Evolutionary conservation across 1,140 invertebrate species (phyloP), one percentile per base, ranked within the genome.

Genomic region (Cydia pomonella): DNA sequence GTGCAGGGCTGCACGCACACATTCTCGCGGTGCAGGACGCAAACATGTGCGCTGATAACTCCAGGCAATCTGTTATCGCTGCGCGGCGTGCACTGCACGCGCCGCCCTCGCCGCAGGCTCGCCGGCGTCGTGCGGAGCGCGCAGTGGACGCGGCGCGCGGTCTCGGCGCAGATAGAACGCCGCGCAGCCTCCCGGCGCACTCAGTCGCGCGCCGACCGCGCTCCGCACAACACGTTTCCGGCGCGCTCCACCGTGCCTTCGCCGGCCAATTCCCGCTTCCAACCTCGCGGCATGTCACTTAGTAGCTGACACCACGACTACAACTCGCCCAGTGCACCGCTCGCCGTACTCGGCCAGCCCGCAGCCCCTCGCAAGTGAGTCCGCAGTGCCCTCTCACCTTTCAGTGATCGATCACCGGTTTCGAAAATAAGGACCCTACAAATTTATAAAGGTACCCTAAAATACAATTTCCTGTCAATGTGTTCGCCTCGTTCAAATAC

Each of bases 171-270:
- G 53, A n/a, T 6, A 2, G 18, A 59, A 6, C n/a, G 53, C n/a
- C 53, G 53, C 53, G 53, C 53, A 59, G 53, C 53, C 53, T 59
- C 53, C 53, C n/a, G 18, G 53, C 53, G 53, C 53, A 18, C n/a
- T 59, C 53, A 59, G 53, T 59, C 18, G 53, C 53, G 53, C 53
- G 53, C 53, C 53, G 53, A 23, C 53, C 53, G 53, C 53, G 53
- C 53, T n/a, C 53, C 18, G 3, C 16, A 9, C 6, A n/a, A n/a
- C 53, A 18, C 53, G 53, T n/a, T 9, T 1, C 16, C 16, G n/a
- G 10, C 9, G 41, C 3, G 13, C 47, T 9, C n/a, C 47, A 50
- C n/a, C 47, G 47, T 50, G 47, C 47, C n/a, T 5, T 12, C 47
- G 47, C 47, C 47, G 47, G 38, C 9, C 38, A 6, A 41, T 3